These are phyloP conservation scores for Erannis defoliaria DNA, from an alignment of 2,888 invertebrate genomes.

Conservation along the genomic window DNA sequence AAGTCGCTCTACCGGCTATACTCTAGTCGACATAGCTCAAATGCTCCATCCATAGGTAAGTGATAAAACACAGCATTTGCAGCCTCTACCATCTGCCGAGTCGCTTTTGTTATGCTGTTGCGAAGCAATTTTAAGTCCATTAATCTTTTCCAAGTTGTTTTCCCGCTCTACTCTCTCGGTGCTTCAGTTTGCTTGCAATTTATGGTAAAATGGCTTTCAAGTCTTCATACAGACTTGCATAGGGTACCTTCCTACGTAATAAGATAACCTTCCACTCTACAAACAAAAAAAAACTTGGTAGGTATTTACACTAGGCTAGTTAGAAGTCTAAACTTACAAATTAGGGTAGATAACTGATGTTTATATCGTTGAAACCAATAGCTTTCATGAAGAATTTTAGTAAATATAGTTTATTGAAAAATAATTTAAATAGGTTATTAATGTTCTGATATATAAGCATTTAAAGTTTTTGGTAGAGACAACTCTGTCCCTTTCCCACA, in stretches of 20 bases:
- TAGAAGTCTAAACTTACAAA: too few relatives aligned
- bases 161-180: conserved; percentile 59
- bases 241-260: neutral
- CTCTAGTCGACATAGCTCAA: conserved; percentile 53
- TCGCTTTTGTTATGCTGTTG: conserved; percentile 79
- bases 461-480: too few relatives aligned
- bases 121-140: conserved; percentile 83
- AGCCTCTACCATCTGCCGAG: conserved; percentile 61
- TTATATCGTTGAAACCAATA: too few relatives aligned
- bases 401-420: too few relatives aligned
- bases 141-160: conserved; percentile 78
- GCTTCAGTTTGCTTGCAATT: conserved; percentile 51
- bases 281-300: too few relatives aligned
- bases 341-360: too few relatives aligned
- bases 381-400: too few relatives aligned
- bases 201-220: conserved; percentile 28
- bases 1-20: conserved; percentile 25
- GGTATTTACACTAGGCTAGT: too few relatives aligned
- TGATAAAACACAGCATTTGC: conserved; percentile 72
- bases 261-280: neutral
- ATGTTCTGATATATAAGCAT: too few relatives aligned
- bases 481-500: too few relatives aligned
- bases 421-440: too few relatives aligned
- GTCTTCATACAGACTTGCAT: conserved; percentile 1
- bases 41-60: conserved; percentile 52